Conservation (phyloP, 2,797 vertebrate genomes). For the Onychomys arenicola region DNA sequence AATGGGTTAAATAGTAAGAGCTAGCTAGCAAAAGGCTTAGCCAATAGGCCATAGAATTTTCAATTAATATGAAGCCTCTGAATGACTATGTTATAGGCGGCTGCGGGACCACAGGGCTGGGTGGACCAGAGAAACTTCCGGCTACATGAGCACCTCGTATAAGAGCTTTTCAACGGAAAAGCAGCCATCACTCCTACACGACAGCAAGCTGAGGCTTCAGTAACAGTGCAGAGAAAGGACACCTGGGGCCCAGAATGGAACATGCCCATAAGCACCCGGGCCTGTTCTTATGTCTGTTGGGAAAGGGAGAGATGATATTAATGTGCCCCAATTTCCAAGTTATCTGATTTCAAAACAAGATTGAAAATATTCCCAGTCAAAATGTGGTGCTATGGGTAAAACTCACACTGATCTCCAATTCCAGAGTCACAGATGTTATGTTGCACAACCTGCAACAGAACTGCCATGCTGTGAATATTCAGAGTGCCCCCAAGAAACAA, state of each 20-base stretch:
- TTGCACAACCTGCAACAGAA: not conserved
- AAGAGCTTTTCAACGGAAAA: not conserved
- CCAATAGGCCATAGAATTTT: no score
- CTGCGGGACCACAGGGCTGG: no score
- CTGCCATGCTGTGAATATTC: not conserved
- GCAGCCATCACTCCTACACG: not conserved
- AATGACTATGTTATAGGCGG: no score
- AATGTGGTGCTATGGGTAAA: not conserved
- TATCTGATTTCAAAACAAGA: not conserved
- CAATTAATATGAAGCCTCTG: no score
- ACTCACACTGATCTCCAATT: not conserved
- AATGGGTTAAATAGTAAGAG: no score
- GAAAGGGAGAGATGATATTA: not conserved
- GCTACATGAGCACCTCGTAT: no score
- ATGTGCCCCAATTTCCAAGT: not conserved
- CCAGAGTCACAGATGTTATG: not conserved
- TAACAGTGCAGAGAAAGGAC: not conserved
- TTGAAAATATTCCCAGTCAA: not conserved
- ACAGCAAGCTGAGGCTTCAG: no score
- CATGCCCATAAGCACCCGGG: accelerated
- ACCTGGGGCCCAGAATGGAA: accelerated
- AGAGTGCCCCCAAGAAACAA: not conserved
- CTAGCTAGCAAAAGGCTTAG: no score
- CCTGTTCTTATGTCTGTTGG: accelerated
- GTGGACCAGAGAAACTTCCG: no score